phyloP scores from a whole-genome alignment of 2,888 invertebrate species.

The Amorpha juglandis region DNA sequence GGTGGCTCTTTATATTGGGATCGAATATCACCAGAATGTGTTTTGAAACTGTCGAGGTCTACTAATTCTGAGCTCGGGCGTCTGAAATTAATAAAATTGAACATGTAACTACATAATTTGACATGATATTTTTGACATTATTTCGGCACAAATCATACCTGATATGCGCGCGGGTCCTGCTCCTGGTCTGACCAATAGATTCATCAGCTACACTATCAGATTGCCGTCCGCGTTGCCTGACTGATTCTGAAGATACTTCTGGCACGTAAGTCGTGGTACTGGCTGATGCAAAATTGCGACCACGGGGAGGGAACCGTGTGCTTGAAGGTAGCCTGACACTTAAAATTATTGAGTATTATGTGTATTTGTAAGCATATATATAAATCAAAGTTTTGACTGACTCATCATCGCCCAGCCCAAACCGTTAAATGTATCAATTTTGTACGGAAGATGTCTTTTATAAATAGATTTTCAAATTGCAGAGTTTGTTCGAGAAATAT shows the following conservation, averaged over 20 bases:
- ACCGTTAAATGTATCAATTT: no score
- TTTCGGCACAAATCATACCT: constrained; percentile 60
- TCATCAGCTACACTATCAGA: constrained; percentile 77
- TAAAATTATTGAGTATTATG: constrained; percentile 36
- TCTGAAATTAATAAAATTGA: constrained; percentile 61
- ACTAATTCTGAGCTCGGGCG: constrained; percentile 92
- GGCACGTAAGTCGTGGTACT: constrained; percentile 80
- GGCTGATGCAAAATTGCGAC: constrained; percentile 73
- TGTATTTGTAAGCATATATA: no score
- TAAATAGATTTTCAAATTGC: no score
- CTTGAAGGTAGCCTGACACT: constrained; percentile 88
- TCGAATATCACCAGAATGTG: constrained; percentile 85
- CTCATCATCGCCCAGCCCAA: no score
- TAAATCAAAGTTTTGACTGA: no score
- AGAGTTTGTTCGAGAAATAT: no score
- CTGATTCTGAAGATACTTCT: constrained; percentile 75
- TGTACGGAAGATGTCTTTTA: no score
- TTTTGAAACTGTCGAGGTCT: constrained; percentile 92
- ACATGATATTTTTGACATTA: constrained; percentile 22
- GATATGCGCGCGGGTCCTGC: constrained; percentile 86
- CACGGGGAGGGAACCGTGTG: constrained; percentile 92
- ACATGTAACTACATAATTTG: not conserved
- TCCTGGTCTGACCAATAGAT: constrained; percentile 76
- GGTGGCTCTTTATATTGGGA: constrained; percentile 81
- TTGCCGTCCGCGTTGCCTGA: constrained; percentile 72